Evolutionary conservation across 37 sponge, comb jelly and placozoan species (phyloP).

Genomic region (Amphimedon queenslandica): DNA sequence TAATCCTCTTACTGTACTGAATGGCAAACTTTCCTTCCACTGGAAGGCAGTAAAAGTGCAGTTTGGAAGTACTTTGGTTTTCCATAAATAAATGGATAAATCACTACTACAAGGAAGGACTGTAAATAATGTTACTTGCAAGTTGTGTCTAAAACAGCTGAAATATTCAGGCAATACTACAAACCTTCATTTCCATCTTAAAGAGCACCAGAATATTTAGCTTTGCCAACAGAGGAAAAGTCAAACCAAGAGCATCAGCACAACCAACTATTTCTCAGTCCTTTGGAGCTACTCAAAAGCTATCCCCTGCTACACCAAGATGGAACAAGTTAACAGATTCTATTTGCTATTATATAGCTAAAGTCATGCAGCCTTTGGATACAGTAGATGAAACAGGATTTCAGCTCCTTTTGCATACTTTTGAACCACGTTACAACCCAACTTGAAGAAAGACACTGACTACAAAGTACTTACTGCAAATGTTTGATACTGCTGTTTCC

Average conservation of each 20-base stretch:
- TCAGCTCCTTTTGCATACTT: constrained; percentile 10
- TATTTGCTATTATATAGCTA: constrained; percentile 29
- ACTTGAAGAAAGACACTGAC: constrained; percentile 20
- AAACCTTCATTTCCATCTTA: constrained; percentile 15
- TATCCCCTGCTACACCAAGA: background rate
- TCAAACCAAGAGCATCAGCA: background rate
- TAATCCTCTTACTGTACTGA: no score
- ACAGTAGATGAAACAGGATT: constrained; percentile 31
- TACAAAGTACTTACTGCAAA: background rate
- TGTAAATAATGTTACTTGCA: constrained; percentile 5
- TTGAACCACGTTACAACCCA: constrained; percentile 23
- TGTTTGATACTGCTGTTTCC: constrained; percentile 11
- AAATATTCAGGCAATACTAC: constrained; percentile 20
- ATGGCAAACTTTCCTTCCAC: background rate
- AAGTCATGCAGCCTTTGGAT: constrained; percentile 32
- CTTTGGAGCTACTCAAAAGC: background rate
- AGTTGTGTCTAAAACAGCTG: background rate
- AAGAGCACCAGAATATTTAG: constrained; percentile 6
- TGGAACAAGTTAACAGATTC: constrained; percentile 6
- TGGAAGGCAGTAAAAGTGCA: constrained; percentile 14
- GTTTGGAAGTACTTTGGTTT: constrained; percentile 24
- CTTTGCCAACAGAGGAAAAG: background rate
- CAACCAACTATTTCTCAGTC: background rate
- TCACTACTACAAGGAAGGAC: background rate
- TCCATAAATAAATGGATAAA: constrained; percentile 6